A percentile compares a stretch with the other conserved stretches of the same genome.
phyloP scores from a whole-genome alignment of 2,888 invertebrate species.

The Philereme transversata region DNA sequence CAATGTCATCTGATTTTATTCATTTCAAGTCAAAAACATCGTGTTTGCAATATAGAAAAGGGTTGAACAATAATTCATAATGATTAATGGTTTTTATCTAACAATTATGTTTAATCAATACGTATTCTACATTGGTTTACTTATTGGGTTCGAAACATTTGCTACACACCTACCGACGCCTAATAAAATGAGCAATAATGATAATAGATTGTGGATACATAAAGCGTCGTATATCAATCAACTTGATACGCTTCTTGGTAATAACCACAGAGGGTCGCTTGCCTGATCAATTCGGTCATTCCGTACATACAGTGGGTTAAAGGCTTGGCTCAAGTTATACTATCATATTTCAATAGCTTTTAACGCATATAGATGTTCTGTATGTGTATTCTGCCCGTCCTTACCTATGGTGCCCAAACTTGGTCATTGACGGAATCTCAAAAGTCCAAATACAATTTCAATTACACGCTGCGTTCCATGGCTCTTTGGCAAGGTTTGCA shows the following conservation, averaged over 20 bases:
- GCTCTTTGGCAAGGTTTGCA: no score
- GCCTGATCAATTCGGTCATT: slow-evolving; percentile 4
- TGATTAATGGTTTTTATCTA: slow-evolving; percentile 18
- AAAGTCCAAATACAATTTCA: no score
- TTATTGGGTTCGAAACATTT: slow-evolving; percentile 8
- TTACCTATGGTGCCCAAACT: no score
- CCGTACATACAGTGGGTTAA: background rate
- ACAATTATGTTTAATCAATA: slow-evolving; percentile 14
- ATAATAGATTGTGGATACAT: background rate
- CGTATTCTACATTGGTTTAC: background rate
- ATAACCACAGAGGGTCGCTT: background rate
- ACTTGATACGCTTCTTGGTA: background rate
- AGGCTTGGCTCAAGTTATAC: background rate
- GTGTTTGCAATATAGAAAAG: slow-evolving; percentile 22
- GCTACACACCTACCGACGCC: background rate
- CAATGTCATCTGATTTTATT: slow-evolving; percentile 62
- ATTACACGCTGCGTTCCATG: no score
- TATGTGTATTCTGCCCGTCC: no score
- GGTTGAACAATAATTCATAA: slow-evolving; percentile 18
- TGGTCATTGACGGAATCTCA: no score
- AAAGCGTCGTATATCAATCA: background rate
- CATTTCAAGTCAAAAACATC: slow-evolving; percentile 44
- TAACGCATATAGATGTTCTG: no score
- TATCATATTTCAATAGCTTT: background rate
- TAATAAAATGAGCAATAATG: background rate